Percentiles rank a stretch among this genome's conserved stretches.
Evolutionary conservation across 2,888 invertebrate genomes (phyloP).

Genomic region (Zygothrica quintamaculata): DNA sequence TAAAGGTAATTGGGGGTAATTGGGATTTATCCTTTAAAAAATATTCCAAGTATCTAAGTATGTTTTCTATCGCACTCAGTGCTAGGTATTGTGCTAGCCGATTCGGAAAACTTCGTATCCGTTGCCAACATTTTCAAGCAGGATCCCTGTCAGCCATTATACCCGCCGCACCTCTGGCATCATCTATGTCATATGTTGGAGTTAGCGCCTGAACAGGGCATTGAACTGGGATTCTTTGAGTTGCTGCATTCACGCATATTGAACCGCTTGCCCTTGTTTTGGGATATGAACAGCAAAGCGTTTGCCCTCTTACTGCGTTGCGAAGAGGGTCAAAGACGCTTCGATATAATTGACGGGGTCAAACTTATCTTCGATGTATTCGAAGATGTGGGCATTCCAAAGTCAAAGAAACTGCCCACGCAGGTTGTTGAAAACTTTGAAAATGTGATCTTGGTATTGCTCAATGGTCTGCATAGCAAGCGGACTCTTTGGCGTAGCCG

Average conservation of each 20-base stretch:
- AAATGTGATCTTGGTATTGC: constrained; percentile 67
- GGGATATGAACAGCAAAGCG: constrained; percentile 79
- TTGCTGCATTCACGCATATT: constrained; percentile 69
- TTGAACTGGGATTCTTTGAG: constrained; percentile 79
- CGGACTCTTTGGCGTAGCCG: constrained; percentile 77
- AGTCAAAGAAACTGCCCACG: background rate
- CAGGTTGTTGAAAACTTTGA: constrained; percentile 60
- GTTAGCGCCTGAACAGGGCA: constrained; percentile 68
- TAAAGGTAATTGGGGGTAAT: no score
- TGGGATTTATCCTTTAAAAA: no score
- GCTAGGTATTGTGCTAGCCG: constrained; percentile 41
- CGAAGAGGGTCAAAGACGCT: constrained; percentile 70
- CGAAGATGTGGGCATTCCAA: constrained; percentile 7
- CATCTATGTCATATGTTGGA: constrained; percentile 79
- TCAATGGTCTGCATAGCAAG: constrained; percentile 76
- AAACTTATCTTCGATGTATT: constrained; percentile 69
- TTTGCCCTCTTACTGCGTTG: constrained; percentile 81
- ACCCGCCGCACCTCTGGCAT: constrained; percentile 69
- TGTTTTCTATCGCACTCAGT: constrained; percentile 36
- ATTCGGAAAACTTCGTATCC: constrained; percentile 48
- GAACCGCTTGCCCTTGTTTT: constrained; percentile 50
- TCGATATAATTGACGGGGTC: constrained; percentile 73
- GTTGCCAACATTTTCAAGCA: constrained; percentile 55
- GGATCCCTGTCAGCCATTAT: constrained; percentile 60
- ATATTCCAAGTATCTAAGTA: no score